Conservation (phyloP, 1,140 invertebrate genomes). For the Drosophila azteca region DNA sequence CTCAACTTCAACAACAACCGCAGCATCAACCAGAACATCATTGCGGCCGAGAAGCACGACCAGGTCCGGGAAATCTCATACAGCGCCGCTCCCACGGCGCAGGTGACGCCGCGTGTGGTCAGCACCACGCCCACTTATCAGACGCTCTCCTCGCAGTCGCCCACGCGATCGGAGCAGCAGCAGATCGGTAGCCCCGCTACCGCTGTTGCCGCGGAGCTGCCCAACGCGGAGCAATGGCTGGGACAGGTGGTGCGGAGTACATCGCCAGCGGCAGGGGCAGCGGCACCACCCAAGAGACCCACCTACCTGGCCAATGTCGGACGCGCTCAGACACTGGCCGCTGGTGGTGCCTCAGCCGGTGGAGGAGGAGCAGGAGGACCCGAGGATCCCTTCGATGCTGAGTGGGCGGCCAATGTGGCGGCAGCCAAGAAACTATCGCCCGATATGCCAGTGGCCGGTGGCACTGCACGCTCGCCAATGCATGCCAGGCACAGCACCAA, state of each 20-base stretch:
- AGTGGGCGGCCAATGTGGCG: conserved; percentile 88
- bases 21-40: conserved; percentile 85
- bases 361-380: conserved; percentile 57
- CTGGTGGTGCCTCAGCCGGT: conserved; percentile 71
- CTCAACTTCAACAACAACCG: conserved; percentile 85
- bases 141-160: conserved; percentile 55
- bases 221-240: conserved; percentile 91
- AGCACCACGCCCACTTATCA: conserved; percentile 65
- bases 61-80: conserved; percentile 48
- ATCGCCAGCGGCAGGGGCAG: conserved; percentile 73
- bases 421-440: conserved; percentile 77
- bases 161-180: conserved; percentile 52
- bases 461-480: conserved; percentile 49
- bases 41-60: conserved; percentile 79
- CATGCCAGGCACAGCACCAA: conserved; percentile 84
- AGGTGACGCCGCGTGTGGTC: conserved; percentile 43
- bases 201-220: conserved; percentile 82
- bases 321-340: conserved; percentile 86
- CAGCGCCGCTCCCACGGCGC: conserved; percentile 48
- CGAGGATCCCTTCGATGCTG: conserved; percentile 92
- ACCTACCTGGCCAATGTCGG: conserved; percentile 86
- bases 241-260: conserved; percentile 88
- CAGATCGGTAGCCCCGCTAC: too few species aligned
- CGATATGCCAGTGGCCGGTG: conserved; percentile 56
- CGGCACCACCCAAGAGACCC: conserved; percentile 84